phyloP scores from a whole-genome alignment of 2,113 vertebrate genomes.

The Thalassoma bifasciatum region DNA sequence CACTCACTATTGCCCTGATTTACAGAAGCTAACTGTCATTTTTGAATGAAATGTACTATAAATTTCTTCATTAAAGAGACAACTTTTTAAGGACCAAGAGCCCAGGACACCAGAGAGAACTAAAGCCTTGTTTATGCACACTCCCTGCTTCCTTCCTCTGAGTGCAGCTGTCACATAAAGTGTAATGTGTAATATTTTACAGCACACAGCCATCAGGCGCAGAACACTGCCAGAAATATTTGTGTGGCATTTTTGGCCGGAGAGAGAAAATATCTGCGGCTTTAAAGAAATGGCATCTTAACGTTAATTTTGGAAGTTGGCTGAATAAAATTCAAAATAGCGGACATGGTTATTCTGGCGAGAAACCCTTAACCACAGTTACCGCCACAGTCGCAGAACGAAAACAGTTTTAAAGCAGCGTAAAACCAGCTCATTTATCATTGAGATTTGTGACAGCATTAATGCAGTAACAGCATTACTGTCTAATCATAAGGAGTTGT shows the following conservation, averaged over 20 bases:
- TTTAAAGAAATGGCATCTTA: conserved; percentile 18
- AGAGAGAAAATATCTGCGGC: conserved; percentile 27
- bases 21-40: conserved; percentile 24
- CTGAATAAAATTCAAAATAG: conserved; percentile 45
- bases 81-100: conserved; percentile 28
- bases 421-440: conserved; percentile 21
- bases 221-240: conserved; percentile 29
- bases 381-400: conserved; percentile 27
- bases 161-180: conserved; percentile 64
- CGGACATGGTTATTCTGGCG: conserved; percentile 42
- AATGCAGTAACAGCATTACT: conserved; percentile 23
- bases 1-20: conserved; percentile 4
- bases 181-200: conserved; percentile 54
- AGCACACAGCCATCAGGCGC: conserved; percentile 41
- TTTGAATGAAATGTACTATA: conserved; percentile 16
- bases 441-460: conserved; percentile 13
- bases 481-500: conserved; percentile 38
- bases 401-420: conserved; percentile 12
- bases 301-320: conserved; percentile 31
- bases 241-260: conserved; percentile 16
- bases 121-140: conserved; percentile 38
- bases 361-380: conserved; percentile 41
- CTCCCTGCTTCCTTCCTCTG: conserved; percentile 36
- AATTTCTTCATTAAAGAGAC: conserved; percentile 42
- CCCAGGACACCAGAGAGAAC: conserved; percentile 36